Conservation (phyloP, 1,140 invertebrate species). For the Paracyclopina nana region DNA sequence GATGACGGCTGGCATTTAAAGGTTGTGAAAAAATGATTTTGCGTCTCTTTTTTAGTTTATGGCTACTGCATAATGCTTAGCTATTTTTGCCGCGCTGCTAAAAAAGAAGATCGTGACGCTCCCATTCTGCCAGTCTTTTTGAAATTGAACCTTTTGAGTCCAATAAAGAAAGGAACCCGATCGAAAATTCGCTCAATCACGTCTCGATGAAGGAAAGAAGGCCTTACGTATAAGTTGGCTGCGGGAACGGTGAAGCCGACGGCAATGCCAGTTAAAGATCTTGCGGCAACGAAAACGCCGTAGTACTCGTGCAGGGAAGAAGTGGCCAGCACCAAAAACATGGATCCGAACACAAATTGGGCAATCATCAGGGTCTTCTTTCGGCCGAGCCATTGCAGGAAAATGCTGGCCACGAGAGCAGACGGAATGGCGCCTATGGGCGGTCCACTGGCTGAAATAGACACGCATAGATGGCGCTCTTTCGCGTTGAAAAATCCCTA, state of each 20-base stretch:
- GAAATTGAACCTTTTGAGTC: too few relatives aligned
- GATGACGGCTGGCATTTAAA: too few relatives aligned
- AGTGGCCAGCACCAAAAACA: neutral
- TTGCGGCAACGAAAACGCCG: neutral
- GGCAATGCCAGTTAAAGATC: neutral
- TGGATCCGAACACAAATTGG: neutral
- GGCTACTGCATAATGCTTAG: too few relatives aligned
- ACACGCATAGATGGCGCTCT: neutral
- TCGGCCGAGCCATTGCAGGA: neutral
- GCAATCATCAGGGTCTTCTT: neutral
- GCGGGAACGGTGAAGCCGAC: slow-evolving; percentile 10
- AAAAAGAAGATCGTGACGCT: too few relatives aligned
- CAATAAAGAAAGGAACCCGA: too few relatives aligned
- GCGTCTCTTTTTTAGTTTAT: too few relatives aligned
- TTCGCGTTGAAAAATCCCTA: too few relatives aligned
- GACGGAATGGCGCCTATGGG: slow-evolving; percentile 25
- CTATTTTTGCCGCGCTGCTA: too few relatives aligned
- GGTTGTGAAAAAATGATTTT: too few relatives aligned
- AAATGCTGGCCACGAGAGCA: neutral
- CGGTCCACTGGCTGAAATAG: slow-evolving; percentile 21
- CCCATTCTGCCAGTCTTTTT: too few relatives aligned
- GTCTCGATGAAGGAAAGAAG: too few relatives aligned
- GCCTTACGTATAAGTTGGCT: slow-evolving; percentile 4
- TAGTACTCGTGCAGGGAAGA: neutral
- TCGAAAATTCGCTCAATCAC: too few relatives aligned